Percentiles rank a stretch among this genome's conserved stretches.
Conservation (phyloP, 2,888 invertebrate species). For the Tinea pellionella region DNA sequence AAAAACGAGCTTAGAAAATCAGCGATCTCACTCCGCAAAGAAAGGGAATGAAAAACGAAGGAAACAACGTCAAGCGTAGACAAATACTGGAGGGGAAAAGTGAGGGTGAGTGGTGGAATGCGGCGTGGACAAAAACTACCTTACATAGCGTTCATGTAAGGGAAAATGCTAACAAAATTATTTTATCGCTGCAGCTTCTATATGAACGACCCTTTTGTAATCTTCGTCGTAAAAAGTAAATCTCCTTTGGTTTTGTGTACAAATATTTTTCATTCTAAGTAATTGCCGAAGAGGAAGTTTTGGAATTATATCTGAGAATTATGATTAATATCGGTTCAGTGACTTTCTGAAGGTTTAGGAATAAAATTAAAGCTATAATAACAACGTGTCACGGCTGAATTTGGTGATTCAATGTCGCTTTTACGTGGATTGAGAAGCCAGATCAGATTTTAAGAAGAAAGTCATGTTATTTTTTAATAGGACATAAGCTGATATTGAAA, state of each 20-base stretch:
- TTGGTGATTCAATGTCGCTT: too few relatives aligned
- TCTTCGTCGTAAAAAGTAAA: background rate
- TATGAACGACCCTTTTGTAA: slow-evolving; percentile 9
- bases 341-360: background rate
- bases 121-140: slow-evolving; percentile 15
- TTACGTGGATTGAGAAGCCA: too few relatives aligned
- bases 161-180: slow-evolving; percentile 4
- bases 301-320: background rate
- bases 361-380: background rate
- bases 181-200: slow-evolving; percentile 8
- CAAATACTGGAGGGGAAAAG: slow-evolving; percentile 15
- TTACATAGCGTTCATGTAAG: background rate
- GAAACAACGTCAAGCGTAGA: slow-evolving; percentile 16
- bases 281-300: background rate
- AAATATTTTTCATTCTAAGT: background rate
- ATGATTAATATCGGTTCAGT: background rate
- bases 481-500: too few relatives aligned
- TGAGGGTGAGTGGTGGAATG: slow-evolving; percentile 13
- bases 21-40: background rate
- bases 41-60: slow-evolving; percentile 16
- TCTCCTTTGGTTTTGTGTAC: background rate
- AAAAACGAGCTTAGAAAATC: slow-evolving; percentile 9
- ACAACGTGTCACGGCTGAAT: background rate
- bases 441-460: too few relatives aligned
- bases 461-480: too few relatives aligned